Percentiles rank a stretch among this genome's conserved stretches.
Evolutionary conservation across 2,797 vertebrate species (phyloP).

Genomic region (Odontamblyopus rebecca): DNA sequence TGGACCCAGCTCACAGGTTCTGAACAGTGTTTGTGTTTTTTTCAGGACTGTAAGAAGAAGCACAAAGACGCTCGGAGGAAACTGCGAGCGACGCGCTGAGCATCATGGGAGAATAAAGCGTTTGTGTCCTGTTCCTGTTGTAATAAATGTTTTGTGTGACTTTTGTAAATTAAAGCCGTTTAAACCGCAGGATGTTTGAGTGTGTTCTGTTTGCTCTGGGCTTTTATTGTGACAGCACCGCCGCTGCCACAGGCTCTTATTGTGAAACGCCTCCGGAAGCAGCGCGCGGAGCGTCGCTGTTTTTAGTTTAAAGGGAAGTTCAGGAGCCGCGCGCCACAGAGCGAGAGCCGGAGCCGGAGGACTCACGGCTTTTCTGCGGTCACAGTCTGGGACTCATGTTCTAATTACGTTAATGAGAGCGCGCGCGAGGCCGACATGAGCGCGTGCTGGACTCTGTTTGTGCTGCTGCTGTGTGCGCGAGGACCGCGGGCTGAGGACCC

Average conservation of each 20-base stretch:
- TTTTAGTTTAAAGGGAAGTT: not conserved
- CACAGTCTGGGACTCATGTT: no score
- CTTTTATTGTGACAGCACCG: not conserved
- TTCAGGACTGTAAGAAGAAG: conserved; percentile 71
- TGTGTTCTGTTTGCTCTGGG: not conserved
- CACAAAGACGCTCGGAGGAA: conserved; percentile 76
- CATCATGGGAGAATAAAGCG: conserved; percentile 25
- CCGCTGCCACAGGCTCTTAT: not conserved
- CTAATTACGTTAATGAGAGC: no score
- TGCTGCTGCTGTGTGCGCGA: conserved; percentile 52
- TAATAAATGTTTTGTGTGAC: not conserved
- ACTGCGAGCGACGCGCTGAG: conserved; percentile 63
- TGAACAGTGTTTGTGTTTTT: not conserved
- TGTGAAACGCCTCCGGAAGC: not conserved
- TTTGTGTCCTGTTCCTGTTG: not conserved
- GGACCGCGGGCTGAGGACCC: conserved; percentile 37
- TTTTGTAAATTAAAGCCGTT: not conserved
- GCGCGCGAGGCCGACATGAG: conserved; percentile 3
- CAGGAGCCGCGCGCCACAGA: not conserved
- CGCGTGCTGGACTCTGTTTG: conserved; percentile 15
- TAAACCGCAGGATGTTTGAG: not conserved
- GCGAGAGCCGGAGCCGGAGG: not conserved
- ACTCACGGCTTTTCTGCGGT: no score
- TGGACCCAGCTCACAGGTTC: not conserved
- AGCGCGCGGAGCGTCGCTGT: not conserved